Evolutionary conservation across 1,140 invertebrate genomes (phyloP), one percentile per base, ranked within the genome.

Genomic region (Ridgeia piscesae): DNA sequence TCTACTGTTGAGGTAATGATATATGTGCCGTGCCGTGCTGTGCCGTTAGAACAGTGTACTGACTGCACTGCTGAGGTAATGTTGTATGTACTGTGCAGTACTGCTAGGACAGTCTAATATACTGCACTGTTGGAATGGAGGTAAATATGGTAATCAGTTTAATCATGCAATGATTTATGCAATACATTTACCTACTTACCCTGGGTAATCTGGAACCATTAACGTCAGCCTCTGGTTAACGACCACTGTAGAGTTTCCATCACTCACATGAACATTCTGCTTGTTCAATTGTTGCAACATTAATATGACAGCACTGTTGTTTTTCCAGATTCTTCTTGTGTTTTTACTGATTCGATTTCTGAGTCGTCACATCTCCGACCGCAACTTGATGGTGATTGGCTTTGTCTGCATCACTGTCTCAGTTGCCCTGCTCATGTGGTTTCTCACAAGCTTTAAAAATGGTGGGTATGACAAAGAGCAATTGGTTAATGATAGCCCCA

Each of bases 31-130:
- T n/a, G n/a, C n/a, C n/a, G n/a, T n/a, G n/a, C n/a, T n/a, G n/a
- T n/a, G n/a, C 91, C 91, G 77, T 1, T 94, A 94, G 35, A 93
- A 94, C 94, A 94, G 94, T 11, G 94, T 95, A 94, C 93, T 94
- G 4, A n/a, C 91, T 95, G 92, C 93, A 94, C 9, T 94, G 77
- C 93, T 93, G 77, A 93, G 94, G 35, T 93, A 95, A 33, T 92
- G 94, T 88, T 95, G 94, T 94, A 93, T 92, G 93, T 95, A 96
- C 35, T 92, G 95, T 35, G 94, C 93, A 92, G 93, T 95, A 96
- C 48, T 92, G 95, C 34, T 94, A 95, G 91, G 95, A 95, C 92
- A 95, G 95, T 92, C 93, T 95, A n/a, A 93, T 96, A 91, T 96
- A 95, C 91, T 94, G 94, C 92, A 48, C 93, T 77, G 95, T 94